These are phyloP conservation scores for Sceloporus undulatus DNA, from an alignment of 2,113 vertebrate genomes.

Conservation along the genomic window DNA sequence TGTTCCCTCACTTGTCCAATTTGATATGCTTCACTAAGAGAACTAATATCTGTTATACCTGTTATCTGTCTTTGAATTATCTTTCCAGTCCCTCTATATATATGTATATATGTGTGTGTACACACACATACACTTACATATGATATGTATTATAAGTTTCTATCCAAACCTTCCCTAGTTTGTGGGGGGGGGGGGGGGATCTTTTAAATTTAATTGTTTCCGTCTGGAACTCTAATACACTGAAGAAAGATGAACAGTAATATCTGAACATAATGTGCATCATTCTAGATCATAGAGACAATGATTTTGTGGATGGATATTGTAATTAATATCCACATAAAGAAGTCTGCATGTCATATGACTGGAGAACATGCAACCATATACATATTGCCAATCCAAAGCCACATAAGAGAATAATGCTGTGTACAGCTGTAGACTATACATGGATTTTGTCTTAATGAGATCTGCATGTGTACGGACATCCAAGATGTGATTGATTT, in stretches of 20 bases:
- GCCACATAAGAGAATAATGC: constrained; percentile 24
- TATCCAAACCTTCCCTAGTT: not conserved
- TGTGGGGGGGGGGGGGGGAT: not conserved
- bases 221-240: not conserved
- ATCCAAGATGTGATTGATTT: constrained; percentile 49
- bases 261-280: not conserved
- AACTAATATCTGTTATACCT: no score
- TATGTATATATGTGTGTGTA: no score
- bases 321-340: not conserved
- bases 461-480: constrained; percentile 36
- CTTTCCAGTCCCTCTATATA: no score
- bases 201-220: not conserved
- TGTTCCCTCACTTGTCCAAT: no score
- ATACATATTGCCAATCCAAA: constrained; percentile 3
- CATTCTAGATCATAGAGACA: constrained; percentile 3
- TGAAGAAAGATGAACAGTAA: not conserved
- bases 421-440: constrained; percentile 38
- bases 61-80: no score
- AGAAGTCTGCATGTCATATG: constrained; percentile 6
- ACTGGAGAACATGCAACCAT: constrained; percentile 12
- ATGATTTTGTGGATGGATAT: not conserved
- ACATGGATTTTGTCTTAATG: constrained; percentile 39
- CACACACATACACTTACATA: no score
- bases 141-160: not conserved
- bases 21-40: no score